Percentiles rank a stretch among this genome's conserved stretches.
Evolutionary conservation across 2,797 vertebrate species (phyloP).

Genomic region (Okamejei kenojei): DNA sequence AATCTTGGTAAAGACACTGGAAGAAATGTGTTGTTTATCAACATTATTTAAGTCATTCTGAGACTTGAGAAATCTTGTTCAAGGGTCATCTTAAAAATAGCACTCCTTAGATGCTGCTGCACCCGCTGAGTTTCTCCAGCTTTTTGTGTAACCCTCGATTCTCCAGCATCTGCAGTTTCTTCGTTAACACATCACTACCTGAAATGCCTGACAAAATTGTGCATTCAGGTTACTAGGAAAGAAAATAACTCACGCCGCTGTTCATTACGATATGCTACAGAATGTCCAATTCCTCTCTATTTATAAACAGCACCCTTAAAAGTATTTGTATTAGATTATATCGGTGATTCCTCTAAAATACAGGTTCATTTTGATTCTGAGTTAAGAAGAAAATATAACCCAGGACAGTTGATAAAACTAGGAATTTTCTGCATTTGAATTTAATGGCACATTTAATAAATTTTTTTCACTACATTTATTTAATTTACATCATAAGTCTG

Average conservation of each 20-base stretch:
- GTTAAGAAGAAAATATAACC: not conserved
- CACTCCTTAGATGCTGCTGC: too few species aligned
- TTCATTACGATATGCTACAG: not conserved
- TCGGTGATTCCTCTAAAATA: not conserved
- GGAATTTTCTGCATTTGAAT: constrained; percentile 1
- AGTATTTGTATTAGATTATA: not conserved
- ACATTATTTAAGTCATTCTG: too few species aligned
- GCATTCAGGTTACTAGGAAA: not conserved
- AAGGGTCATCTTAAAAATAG: not conserved
- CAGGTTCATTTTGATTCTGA: not conserved
- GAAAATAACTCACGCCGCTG: not conserved
- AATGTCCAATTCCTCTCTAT: not conserved
- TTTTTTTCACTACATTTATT: constrained; percentile 36
- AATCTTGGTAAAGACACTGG: not conserved
- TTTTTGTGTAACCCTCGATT: too few species aligned
- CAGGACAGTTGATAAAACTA: not conserved
- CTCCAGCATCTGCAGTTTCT: too few species aligned
- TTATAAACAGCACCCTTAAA: not conserved
- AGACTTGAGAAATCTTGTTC: not conserved
- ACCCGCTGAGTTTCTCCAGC: too few species aligned
- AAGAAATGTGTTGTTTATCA: not conserved
- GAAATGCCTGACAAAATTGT: not conserved
- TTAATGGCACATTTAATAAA: constrained; percentile 35
- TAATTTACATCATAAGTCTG: constrained; percentile 35
- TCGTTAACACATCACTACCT: not conserved